phyloP scores from a whole-genome alignment of 92 coral and sea anemone species.

The Isaurus tuberculatus region DNA sequence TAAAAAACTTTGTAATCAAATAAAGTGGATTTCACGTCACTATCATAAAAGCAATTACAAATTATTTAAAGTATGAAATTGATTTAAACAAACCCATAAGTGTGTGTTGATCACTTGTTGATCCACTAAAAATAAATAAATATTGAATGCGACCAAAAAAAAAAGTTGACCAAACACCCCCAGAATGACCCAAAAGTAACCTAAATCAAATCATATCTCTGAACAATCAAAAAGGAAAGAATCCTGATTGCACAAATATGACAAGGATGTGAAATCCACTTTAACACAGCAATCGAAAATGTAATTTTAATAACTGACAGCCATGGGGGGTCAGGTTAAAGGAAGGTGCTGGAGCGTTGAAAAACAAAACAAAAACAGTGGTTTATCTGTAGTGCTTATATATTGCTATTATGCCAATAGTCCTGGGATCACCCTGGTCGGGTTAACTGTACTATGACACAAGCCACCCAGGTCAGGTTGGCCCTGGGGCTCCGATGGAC shows the following conservation, averaged over 20 bases:
- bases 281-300: background rate
- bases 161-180: too few relatives aligned
- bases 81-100: background rate
- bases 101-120: background rate
- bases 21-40: background rate
- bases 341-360: too few relatives aligned
- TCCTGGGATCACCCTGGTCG: too few relatives aligned
- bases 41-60: background rate
- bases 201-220: background rate
- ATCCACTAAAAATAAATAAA: too few relatives aligned
- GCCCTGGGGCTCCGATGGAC: too few relatives aligned
- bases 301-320: background rate
- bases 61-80: background rate
- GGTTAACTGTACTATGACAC: too few relatives aligned
- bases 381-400: too few relatives aligned
- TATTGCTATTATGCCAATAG: too few relatives aligned
- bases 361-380: too few relatives aligned
- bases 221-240: background rate
- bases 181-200: background rate
- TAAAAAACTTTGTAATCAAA: constrained; percentile 1
- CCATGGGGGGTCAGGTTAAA: constrained; percentile 4
- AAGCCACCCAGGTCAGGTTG: too few relatives aligned
- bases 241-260: constrained; percentile 7
- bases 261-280: background rate
- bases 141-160: too few relatives aligned